Evolutionary conservation across 1,140 invertebrate species (phyloP).

Genomic region (Bombus waltoni): DNA sequence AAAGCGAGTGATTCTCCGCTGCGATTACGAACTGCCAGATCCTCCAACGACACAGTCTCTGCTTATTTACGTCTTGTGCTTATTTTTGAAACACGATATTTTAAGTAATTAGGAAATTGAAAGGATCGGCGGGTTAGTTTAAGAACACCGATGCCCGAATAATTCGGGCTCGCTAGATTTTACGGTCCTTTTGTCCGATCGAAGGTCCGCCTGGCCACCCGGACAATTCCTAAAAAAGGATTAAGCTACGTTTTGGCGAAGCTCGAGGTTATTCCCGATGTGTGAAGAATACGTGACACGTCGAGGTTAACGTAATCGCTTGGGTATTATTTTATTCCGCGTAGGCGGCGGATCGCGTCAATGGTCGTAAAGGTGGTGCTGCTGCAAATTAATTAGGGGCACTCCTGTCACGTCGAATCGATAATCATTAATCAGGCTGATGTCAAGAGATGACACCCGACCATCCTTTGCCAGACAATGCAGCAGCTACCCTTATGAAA

Average conservation of each 20-base stretch:
- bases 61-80: background rate
- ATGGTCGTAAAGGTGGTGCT: slow-evolving; percentile 13
- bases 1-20: background rate
- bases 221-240: background rate
- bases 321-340: background rate
- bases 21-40: background rate
- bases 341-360: background rate
- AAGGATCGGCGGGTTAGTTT: background rate
- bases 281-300: background rate
- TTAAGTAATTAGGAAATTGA: background rate
- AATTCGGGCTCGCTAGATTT: background rate
- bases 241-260: background rate
- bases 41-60: background rate
- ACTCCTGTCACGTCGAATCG: slow-evolving; percentile 33
- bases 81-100: background rate
- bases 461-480: background rate
- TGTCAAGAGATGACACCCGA: slow-evolving; percentile 19
- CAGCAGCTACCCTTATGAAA: background rate
- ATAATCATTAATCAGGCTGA: slow-evolving; percentile 48
- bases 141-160: background rate
- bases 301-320: background rate
- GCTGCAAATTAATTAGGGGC: slow-evolving; percentile 40
- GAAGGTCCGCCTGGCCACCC: background rate
- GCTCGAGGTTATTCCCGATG: background rate
- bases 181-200: background rate